Evolutionary conservation across 2,797 vertebrate species (phyloP).

Genomic region (Enteromius paludinosus): DNA sequence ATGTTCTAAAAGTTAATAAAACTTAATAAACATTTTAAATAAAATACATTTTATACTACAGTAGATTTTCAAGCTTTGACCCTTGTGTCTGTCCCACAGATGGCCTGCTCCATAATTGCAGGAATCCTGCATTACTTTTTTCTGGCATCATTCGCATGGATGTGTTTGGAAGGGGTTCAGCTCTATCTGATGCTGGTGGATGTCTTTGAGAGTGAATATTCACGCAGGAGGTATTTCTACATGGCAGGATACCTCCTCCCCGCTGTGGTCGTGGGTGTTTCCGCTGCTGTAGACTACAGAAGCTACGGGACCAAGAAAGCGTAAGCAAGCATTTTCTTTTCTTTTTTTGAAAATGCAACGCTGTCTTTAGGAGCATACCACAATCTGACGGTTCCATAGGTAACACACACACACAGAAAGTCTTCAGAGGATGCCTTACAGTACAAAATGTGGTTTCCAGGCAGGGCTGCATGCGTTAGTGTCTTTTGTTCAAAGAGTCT

Average conservation of each 20-base stretch:
- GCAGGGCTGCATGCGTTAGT: conserved; percentile 74
- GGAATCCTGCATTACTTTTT: conserved; percentile 99
- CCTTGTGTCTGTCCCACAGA: conserved; percentile 76
- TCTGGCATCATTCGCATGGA: conserved; percentile 98
- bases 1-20: background rate
- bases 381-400: conserved; percentile 17
- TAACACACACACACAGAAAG: conserved; percentile 24
- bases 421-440: conserved; percentile 57
- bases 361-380: background rate
- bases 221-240: conserved; percentile 98
- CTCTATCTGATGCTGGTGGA: conserved; percentile 99
- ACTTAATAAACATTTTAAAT: background rate
- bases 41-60: conserved; percentile 33
- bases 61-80: conserved; percentile 18
- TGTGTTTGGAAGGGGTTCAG: conserved; percentile 98
- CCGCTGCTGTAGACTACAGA: conserved; percentile 94
- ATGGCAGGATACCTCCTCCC: conserved; percentile 96
- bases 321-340: conserved; percentile 80
- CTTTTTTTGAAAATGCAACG: conserved; percentile 29
- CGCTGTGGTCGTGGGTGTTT: conserved; percentile 94
- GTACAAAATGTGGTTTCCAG: conserved; percentile 76
- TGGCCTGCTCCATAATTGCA: conserved; percentile 96
- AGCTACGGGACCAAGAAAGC: conserved; percentile 95
- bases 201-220: conserved; percentile 99
- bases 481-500: conserved; percentile 83